phyloP scores from a whole-genome alignment of 2,888 invertebrate genomes.

The Sipha maydis region DNA sequence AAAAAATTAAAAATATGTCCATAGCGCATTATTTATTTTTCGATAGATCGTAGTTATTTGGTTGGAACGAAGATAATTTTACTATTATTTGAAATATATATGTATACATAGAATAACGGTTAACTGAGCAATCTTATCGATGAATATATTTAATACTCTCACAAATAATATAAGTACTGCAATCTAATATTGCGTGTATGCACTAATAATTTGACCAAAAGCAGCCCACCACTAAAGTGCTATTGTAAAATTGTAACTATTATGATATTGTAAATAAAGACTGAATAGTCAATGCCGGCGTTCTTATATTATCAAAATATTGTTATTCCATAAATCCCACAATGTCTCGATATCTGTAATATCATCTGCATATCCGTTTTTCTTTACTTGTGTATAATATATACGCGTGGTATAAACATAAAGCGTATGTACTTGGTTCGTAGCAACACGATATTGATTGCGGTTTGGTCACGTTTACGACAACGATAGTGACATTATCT shows the following conservation, averaged over 20 bases:
- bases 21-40: not conserved
- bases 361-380: constrained; percentile 16
- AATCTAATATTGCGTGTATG: constrained; percentile 6
- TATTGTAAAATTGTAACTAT: not conserved
- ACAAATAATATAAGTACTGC: not conserved
- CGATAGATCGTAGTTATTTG: not conserved
- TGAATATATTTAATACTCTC: not conserved
- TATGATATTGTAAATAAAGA: constrained; percentile 15
- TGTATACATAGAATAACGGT: not conserved
- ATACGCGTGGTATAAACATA: not conserved
- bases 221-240: not conserved
- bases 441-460: constrained; percentile 35
- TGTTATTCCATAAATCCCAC: constrained; percentile 6
- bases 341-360: constrained; percentile 28
- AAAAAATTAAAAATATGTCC: not conserved
- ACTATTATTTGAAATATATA: not conserved
- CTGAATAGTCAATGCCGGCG: constrained; percentile 33
- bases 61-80: not conserved
- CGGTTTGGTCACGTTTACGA: not conserved
- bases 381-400: not conserved
- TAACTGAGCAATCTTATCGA: not conserved
- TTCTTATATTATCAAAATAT: not conserved
- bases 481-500: not conserved
- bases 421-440: not conserved
- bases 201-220: constrained; percentile 4